Evolutionary conservation across 2,113 vertebrate species (phyloP), one percentile per base, ranked within the genome.

Genomic region (Zosterops hypoxanthus): DNA sequence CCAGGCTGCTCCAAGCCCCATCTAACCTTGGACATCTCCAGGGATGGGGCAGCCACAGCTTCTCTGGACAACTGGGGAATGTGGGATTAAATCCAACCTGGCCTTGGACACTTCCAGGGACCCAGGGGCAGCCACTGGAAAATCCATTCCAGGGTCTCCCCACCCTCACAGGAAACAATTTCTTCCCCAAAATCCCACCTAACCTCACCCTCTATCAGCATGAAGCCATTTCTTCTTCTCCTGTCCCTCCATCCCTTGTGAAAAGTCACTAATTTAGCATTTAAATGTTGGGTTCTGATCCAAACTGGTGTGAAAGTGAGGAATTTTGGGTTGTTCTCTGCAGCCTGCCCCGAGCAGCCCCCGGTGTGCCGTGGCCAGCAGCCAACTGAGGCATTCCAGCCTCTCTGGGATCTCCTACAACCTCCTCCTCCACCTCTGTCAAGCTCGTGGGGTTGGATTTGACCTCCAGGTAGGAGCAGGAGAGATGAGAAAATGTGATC

Each of bases 341-440:
- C 70, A 98, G 98, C 55, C 86, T 10, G 25, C 33, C 70, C 61
- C 28, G 2, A 14, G 23, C 18, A 95, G 93, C 71, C 92, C 57
- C 29, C 90, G 95, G 64, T 98, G 95, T 31, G 98, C 98, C 2
- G 98, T 98, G 76, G 97, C 98, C 86, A 98, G 98, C 96, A 98
- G 92, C 50, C 97, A 97, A 11, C 97, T 99, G 96, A 97, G 94
- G 78, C 99, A 99, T n/a, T 96, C 94, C 49, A 97, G 97, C 84
- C 98, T 99, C 26, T 98, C 98, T 1, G 79, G 98, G 61, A 88
- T 98, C 88, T 98, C 98, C 97, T 98, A 98, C 49, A 97, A 65
- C 5, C 97, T 98, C 8, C 98, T 99, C 75, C 96, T 99, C 10
- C 98, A 98, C 96, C 97, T 94, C 55, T 99, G 99, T 92, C 97